A percentile compares a stretch with the other conserved stretches of the same genome.
Conservation (phyloP, 1,140 invertebrate genomes). For the Chymomyza costata region DNA sequence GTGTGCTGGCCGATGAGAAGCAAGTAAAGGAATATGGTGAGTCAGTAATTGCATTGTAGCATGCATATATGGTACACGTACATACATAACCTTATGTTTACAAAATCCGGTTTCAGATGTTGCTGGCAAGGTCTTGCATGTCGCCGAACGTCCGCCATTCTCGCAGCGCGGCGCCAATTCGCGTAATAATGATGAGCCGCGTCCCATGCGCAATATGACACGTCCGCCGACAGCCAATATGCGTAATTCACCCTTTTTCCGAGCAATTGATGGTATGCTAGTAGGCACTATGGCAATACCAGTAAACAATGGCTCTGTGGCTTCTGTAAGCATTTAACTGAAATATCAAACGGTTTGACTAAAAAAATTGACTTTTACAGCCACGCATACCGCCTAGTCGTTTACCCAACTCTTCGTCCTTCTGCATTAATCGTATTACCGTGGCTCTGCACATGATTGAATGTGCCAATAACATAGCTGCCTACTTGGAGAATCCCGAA, state of each 20-base stretch:
- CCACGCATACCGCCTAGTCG: slow-evolving; percentile 42
- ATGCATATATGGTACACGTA: neutral
- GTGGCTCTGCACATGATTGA: slow-evolving; percentile 74
- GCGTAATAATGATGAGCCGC: slow-evolving; percentile 71
- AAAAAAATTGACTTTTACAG: slow-evolving; percentile 16
- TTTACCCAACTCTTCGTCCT: slow-evolving; percentile 67
- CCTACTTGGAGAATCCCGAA: slow-evolving; percentile 69
- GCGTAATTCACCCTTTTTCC: slow-evolving; percentile 68
- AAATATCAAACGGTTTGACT: neutral
- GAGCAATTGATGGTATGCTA: slow-evolving; percentile 69
- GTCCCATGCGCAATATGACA: slow-evolving; percentile 48
- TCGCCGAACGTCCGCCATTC: slow-evolving; percentile 90
- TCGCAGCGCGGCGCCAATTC: slow-evolving; percentile 57
- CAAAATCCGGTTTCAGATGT: slow-evolving; percentile 81
- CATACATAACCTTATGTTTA: neutral
- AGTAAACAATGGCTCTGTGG: slow-evolving; percentile 47
- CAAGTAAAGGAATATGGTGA: slow-evolving; percentile 91
- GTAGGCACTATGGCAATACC: slow-evolving; percentile 80
- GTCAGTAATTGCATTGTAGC: slow-evolving; percentile 25
- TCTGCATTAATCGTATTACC: slow-evolving; percentile 74
- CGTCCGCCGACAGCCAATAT: slow-evolving; percentile 54
- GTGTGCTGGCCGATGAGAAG: slow-evolving; percentile 93
- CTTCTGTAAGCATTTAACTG: slow-evolving; percentile 32
- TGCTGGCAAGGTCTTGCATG: slow-evolving; percentile 93
- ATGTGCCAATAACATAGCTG: slow-evolving; percentile 72